Conservation (phyloP, 2,113 vertebrate genomes). For the Myotis brandtii region DNA sequence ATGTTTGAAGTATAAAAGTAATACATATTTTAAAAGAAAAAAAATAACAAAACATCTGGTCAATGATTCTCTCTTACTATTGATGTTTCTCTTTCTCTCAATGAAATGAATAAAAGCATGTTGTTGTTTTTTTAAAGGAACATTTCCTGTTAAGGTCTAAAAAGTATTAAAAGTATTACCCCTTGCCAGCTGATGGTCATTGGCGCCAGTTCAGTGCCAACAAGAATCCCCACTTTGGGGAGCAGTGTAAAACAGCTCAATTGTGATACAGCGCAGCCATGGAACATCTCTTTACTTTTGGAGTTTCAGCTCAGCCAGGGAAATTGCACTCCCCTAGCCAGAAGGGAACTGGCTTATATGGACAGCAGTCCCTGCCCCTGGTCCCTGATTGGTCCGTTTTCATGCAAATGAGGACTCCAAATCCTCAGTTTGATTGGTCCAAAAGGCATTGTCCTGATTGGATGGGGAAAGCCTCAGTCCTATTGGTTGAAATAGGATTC, state of each 20-base stretch:
- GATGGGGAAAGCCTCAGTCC: neutral
- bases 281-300: neutral
- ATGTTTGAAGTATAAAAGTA: neutral
- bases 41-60: neutral
- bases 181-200: neutral
- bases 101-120: too few species aligned
- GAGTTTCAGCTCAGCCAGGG: neutral
- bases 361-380: neutral
- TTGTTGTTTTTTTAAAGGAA: neutral
- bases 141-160: neutral
- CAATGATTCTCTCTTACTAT: too few species aligned
- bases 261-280: neutral
- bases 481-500: neutral
- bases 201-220: neutral
- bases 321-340: neutral
- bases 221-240: neutral
- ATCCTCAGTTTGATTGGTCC: neutral
- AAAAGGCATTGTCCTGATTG: neutral
- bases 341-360: neutral
- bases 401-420: neutral
- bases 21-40: neutral
- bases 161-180: neutral
- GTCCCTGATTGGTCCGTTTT: neutral
- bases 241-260: neutral
- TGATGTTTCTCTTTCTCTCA: too few species aligned